Evolutionary conservation across 2,797 vertebrate species (phyloP).

Genomic region (Perodicticus potto): DNA sequence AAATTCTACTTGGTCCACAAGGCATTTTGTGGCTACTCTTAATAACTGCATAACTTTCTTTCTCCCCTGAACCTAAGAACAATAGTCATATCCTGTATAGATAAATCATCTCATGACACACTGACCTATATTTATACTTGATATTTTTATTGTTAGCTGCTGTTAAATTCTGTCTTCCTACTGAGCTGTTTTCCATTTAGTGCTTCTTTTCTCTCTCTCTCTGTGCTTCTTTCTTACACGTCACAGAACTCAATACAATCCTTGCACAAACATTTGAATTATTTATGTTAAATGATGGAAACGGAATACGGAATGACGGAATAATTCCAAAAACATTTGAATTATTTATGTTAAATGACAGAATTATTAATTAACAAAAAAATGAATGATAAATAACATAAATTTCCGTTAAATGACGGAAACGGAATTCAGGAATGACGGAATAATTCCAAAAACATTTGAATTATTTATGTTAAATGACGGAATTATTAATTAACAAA

Average conservation of each 20-base stretch:
- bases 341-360: neutral
- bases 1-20: neutral
- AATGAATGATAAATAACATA: neutral
- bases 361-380: neutral
- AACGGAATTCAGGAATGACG: too few species aligned
- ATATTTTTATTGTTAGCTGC: neutral
- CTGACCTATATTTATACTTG: neutral
- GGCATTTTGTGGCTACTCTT: neutral
- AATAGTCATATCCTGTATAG: neutral
- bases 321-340: neutral
- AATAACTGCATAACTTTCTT: neutral
- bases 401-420: too few species aligned
- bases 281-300: too few species aligned
- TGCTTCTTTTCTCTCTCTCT: neutral
- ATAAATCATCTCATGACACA: constrained; percentile 8
- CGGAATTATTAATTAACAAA: neutral
- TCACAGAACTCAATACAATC: neutral
- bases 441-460: neutral
- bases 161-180: neutral
- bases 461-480: neutral
- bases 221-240: neutral
- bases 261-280: neutral
- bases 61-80: constrained; percentile 19
- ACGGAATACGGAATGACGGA: too few species aligned
- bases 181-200: neutral